Conservation (phyloP, 2,888 invertebrate species). For the Allacma fusca region DNA sequence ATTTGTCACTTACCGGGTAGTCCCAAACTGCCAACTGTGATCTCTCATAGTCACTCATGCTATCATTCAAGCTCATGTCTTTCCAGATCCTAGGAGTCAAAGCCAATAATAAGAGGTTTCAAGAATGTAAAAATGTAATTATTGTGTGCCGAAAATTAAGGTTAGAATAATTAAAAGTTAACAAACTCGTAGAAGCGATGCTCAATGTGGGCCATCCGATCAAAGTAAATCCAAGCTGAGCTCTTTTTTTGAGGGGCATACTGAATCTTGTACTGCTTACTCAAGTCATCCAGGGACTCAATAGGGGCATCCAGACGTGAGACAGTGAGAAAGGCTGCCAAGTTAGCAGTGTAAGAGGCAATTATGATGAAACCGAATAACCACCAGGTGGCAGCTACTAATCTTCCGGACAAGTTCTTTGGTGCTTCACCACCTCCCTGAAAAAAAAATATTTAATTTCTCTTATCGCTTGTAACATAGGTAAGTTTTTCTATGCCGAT, state of each 20-base stretch:
- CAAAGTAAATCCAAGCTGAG: conserved; percentile 90
- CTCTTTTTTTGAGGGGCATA: conserved; percentile 92
- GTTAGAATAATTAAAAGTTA: no score
- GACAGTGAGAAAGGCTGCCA: conserved; percentile 91
- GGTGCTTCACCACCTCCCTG: conserved; percentile 96
- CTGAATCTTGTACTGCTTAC: conserved; percentile 95
- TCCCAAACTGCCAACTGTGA: conserved; percentile 98
- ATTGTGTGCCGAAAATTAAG: no score
- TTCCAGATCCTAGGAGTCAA: conserved; percentile 85
- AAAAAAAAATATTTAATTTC: no score
- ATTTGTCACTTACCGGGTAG: conserved; percentile 97
- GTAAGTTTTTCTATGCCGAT: no score
- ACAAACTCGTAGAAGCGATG: conserved; percentile 90
- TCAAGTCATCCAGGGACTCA: conserved; percentile 91
- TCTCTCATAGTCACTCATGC: conserved; percentile 84
- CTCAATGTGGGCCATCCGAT: conserved; percentile 95
- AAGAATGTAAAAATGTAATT: no score
- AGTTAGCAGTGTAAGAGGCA: conserved; percentile 97
- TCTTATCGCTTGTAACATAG: no score
- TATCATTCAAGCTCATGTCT: conserved; percentile 95
- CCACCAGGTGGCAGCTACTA: conserved; percentile 99
- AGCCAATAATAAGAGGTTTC: no score
- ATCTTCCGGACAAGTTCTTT: conserved; percentile 91
- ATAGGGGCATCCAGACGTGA: conserved; percentile 92
- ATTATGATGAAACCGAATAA: conserved; percentile 98